Evolutionary conservation across 1,140 invertebrate species (phyloP).

Genomic region (Pseudomyrmex concolor): DNA sequence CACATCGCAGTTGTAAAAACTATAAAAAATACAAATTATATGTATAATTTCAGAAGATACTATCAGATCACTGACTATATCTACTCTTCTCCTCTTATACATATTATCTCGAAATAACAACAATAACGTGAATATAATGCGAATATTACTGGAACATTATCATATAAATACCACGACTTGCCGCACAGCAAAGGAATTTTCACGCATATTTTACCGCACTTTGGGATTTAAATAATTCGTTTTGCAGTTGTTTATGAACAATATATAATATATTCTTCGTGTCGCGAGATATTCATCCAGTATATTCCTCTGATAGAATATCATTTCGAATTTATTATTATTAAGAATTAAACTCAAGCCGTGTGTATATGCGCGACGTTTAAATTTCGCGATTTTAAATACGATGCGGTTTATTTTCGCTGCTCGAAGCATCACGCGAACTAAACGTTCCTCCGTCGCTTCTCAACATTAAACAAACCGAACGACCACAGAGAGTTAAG

Average conservation of each 20-base stretch:
- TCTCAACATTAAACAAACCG: constrained; percentile 14
- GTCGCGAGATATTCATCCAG: background rate
- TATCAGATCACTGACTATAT: background rate
- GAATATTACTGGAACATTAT: constrained; percentile 14
- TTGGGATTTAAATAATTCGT: background rate
- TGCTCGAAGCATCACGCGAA: background rate
- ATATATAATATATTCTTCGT: background rate
- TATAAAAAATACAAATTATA: background rate
- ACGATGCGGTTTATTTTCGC: constrained; percentile 12
- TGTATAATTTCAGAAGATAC: background rate
- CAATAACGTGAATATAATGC: background rate
- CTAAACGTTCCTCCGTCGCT: background rate
- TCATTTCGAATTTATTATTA: background rate
- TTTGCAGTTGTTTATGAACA: background rate
- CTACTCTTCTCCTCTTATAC: background rate
- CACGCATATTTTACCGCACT: background rate
- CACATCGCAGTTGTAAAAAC: background rate
- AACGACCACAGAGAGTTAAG: background rate
- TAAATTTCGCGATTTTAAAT: constrained; percentile 27
- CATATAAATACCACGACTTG: background rate
- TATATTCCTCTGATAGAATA: background rate
- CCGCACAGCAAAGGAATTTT: constrained; percentile 2
- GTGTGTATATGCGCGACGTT: background rate
- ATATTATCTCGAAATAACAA: constrained; percentile 3
- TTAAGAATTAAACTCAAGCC: background rate